Percentiles rank a stretch among this genome's conserved stretches.
Conservation (phyloP, 2,797 vertebrate species). For the Crenichthys baileyi region DNA sequence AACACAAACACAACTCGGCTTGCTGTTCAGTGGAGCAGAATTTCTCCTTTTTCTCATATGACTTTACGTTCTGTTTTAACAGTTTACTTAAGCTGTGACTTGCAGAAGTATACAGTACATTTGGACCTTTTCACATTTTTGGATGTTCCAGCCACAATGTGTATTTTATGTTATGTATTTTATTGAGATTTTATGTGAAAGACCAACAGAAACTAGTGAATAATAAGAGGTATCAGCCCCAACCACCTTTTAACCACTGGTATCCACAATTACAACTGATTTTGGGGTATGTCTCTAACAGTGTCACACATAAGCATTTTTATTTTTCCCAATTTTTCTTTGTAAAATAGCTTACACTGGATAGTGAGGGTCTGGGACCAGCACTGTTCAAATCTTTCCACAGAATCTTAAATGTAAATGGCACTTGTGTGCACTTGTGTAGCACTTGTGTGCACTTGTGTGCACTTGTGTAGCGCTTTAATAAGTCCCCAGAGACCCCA, state of each 20-base stretch:
- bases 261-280: not conserved
- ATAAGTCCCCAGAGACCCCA: too few species aligned
- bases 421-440: too few species aligned
- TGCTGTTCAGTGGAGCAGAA: not conserved
- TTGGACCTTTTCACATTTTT: not conserved
- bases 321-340: not conserved
- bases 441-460: too few species aligned
- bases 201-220: not conserved
- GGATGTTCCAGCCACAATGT: not conserved
- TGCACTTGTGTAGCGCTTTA: too few species aligned
- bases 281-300: not conserved
- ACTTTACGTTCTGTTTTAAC: not conserved
- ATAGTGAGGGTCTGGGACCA: not conserved
- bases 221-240: not conserved
- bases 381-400: not conserved
- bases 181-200: not conserved
- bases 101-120: not conserved
- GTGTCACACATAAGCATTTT: not conserved
- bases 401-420: too few species aligned
- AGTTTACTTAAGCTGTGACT: not conserved
- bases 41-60: not conserved
- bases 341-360: not conserved
- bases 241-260: not conserved
- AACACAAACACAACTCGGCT: not conserved
- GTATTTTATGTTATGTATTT: not conserved